Evolutionary conservation across 2,797 vertebrate genomes (phyloP), one percentile per base, ranked within the genome.

Genomic region (Helarctos malayanus): DNA sequence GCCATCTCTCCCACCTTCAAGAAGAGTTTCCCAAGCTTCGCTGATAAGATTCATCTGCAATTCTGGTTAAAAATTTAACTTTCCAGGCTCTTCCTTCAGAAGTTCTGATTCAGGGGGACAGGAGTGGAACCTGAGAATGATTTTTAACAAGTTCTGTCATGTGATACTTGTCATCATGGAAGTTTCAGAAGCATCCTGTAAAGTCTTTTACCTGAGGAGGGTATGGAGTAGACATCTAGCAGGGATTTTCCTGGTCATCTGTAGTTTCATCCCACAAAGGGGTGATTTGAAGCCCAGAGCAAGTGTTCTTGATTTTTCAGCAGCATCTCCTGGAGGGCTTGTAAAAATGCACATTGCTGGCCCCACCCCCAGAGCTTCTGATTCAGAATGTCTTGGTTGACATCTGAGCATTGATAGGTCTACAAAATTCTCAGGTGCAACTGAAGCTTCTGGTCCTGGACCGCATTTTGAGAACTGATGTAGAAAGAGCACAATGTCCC

Each of bases 81-180:
- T 86, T 15, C 25, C 6, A 63, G 57, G 5, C 1, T 56, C 32
- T 29, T 29, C 1, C 3, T 56, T 23, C 59, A 4, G 11, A 73
- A 29, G 21, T 54, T 63, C 21, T 25, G 3, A 32, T 19, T 57
- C 23, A 69, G 18, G 61, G 27, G 4, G 2, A 35, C 29, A 71
- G 25, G 0, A 0, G 21, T 41, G 1, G 38, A n/a, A 41, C 11
- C 1, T 15, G 5, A 79, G 49, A 61, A 15, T 8, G 8, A 25
- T 18, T 41, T 35, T 41, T 45, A 38, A 54, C 25, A 29, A 76
- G 49, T 41, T 56, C 6, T 6, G 10, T 14, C 27, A 2, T 27
- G 7, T 52, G 41, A 59, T 10, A 32, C 47, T 45, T 41, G 2
- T 73, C 38, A 27, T 52, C 2, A 45, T 13, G 23, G 19, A 75